A percentile compares a stretch with the other conserved stretches of the same genome.
Conservation (phyloP, 2,888 invertebrate genomes). For the Athrips mouffetella region DNA sequence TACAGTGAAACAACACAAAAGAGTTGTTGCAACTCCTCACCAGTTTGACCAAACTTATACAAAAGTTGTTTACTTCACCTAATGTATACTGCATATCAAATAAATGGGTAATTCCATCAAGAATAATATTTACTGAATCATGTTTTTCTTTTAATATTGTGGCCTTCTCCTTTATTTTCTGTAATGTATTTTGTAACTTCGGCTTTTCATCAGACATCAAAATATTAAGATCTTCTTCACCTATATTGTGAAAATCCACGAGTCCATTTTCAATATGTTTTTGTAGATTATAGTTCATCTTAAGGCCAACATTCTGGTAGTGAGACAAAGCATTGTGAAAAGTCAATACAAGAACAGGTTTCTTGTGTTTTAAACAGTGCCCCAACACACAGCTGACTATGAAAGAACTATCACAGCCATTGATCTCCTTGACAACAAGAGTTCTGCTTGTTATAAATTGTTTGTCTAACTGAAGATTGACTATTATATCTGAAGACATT, state of each 20-base stretch:
- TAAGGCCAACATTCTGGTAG: constrained; percentile 85
- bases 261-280: constrained; percentile 57
- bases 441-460: constrained; percentile 73
- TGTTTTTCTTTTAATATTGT: constrained; percentile 46
- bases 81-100: constrained; percentile 80
- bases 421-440: constrained; percentile 83
- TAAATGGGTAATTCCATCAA: constrained; percentile 86
- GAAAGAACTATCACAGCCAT: constrained; percentile 85
- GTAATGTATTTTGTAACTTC: constrained; percentile 57
- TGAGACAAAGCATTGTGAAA: constrained; percentile 85
- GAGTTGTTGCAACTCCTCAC: constrained; percentile 46
- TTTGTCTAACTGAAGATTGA: constrained; percentile 81
- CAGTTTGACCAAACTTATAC: constrained; percentile 62
- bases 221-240: constrained; percentile 41
- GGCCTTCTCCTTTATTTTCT: constrained; percentile 51
- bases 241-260: constrained; percentile 51
- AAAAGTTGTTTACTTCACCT: constrained; percentile 70
- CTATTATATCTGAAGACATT: constrained; percentile 81
- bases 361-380: constrained; percentile 79
- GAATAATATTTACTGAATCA: constrained; percentile 75
- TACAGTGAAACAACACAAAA: constrained; percentile 76
- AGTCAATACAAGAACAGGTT: constrained; percentile 80
- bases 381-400: constrained; percentile 82
- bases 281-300: constrained; percentile 84
- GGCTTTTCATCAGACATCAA: constrained; percentile 38